A percentile compares a stretch with the other conserved stretches of the same genome.
Evolutionary conservation across 2,888 invertebrate genomes (phyloP).

Genomic region (Laspeyria flexula): DNA sequence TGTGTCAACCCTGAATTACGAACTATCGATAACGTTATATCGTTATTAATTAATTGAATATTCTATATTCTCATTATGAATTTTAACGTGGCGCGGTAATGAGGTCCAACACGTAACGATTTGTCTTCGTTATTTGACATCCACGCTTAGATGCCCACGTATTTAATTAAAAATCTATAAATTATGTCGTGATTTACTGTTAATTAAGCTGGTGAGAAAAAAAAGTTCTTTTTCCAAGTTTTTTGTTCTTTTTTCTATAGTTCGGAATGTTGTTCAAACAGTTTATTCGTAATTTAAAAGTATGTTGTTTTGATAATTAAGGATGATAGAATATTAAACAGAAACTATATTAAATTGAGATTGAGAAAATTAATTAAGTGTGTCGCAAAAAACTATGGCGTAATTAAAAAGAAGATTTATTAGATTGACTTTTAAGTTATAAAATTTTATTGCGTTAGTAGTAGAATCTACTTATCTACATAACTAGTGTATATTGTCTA

Average conservation of each 20-base stretch:
- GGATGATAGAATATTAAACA: constrained; percentile 3
- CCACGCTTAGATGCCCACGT: constrained; percentile 58
- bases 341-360: not conserved
- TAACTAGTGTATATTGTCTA: too few relatives aligned
- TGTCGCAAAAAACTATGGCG: not conserved
- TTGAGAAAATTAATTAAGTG: not conserved
- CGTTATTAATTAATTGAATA: constrained; percentile 79
- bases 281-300: constrained; percentile 13
- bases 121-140: constrained; percentile 75
- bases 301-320: constrained; percentile 2
- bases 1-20: constrained; percentile 38
- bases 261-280: constrained; percentile 18
- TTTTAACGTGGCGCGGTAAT: constrained; percentile 75
- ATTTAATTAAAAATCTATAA: constrained; percentile 69
- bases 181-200: constrained; percentile 66
- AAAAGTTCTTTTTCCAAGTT: constrained; percentile 27
- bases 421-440: not conserved
- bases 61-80: constrained; percentile 76
- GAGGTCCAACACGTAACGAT: constrained; percentile 66
- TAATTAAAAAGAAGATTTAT: not conserved
- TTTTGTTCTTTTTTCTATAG: constrained; percentile 10
- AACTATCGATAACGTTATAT: constrained; percentile 67
- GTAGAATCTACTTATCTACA: not conserved
- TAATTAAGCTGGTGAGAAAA: constrained; percentile 51
- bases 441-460: not conserved